Evolutionary conservation across 2,797 vertebrate genomes (phyloP).

Genomic region (Sebastes reedi): DNA sequence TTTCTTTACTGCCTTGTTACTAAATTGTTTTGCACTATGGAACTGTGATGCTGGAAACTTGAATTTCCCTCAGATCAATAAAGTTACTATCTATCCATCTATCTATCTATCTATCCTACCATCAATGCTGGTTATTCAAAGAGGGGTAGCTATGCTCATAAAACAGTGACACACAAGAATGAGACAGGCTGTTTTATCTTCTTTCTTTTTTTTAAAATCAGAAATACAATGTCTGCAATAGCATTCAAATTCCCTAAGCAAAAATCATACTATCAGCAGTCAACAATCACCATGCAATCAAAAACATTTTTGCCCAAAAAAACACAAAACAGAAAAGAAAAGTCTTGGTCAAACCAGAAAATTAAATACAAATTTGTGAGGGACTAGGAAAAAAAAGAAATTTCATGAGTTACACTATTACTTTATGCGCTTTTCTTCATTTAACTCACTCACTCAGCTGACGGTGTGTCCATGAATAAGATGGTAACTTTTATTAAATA

Average conservation of each 20-base stretch:
- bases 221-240: conserved; percentile 45
- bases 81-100: too few relatives aligned
- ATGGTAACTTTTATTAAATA: conserved; percentile 23
- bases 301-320: conserved; percentile 41
- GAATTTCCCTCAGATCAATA: too few relatives aligned
- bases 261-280: conserved; percentile 52
- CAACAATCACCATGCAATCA: conserved; percentile 62
- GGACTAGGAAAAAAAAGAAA: neutral
- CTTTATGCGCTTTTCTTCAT: conserved; percentile 10
- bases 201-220: conserved; percentile 42
- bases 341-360: conserved; percentile 55
- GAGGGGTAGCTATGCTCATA: neutral
- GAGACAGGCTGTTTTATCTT: neutral
- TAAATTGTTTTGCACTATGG: too few relatives aligned
- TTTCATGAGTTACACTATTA: conserved; percentile 29
- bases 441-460: conserved; percentile 19
- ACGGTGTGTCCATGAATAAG: conserved; percentile 24
- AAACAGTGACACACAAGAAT: conserved; percentile 5
- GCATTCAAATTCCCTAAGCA: conserved; percentile 46
- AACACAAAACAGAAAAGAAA: conserved; percentile 48
- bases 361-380: conserved; percentile 47
- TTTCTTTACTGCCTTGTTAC: too few relatives aligned
- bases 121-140: neutral
- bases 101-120: neutral
- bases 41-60: too few relatives aligned